Evolutionary conservation across 2,888 invertebrate species (phyloP).

Genomic region (Mesorhabditis sp.): DNA sequence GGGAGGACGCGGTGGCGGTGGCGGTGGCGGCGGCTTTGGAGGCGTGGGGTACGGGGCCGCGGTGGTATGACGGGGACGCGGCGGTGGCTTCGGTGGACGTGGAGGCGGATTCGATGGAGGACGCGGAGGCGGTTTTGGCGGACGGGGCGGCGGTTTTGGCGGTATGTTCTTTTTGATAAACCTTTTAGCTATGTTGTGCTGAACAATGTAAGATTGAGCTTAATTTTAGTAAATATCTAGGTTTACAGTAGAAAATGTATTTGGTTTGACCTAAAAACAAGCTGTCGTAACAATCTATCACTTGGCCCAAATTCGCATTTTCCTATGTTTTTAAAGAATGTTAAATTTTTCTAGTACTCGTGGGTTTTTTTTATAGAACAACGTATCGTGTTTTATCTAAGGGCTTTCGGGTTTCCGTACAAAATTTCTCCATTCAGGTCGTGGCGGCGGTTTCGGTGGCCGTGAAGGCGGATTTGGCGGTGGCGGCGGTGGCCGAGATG

Average conservation of each 20-base stretch:
- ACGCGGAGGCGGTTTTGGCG: conserved; percentile 23
- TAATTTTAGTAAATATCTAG: no score
- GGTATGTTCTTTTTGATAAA: conserved; percentile 45
- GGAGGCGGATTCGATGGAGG: conserved; percentile 13
- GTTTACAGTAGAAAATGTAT: no score
- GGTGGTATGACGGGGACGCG: conserved; percentile 2
- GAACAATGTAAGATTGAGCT: no score
- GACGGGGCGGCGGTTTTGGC: conserved; percentile 40
- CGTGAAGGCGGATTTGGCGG: conserved; percentile 10
- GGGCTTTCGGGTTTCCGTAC: background rate
- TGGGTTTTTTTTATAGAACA: background rate
- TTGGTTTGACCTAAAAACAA: no score
- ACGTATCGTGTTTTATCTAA: background rate
- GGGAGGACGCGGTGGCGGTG: conserved; percentile 14
- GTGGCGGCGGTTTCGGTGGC: conserved; percentile 1
- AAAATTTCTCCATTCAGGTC: background rate
- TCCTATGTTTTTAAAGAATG: background rate
- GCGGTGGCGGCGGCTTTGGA: conserved; percentile 12
- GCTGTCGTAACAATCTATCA: no score
- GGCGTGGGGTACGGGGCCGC: conserved; percentile 18
- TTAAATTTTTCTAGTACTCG: no score
- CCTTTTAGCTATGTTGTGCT: no score
- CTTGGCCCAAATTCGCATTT: no score
- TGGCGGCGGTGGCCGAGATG: conserved; percentile 23
- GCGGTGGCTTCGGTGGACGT: conserved; percentile 3